These are phyloP conservation scores for Philotrypesis tridentata DNA, from an alignment of 1,140 invertebrate species.

Conservation along the genomic window DNA sequence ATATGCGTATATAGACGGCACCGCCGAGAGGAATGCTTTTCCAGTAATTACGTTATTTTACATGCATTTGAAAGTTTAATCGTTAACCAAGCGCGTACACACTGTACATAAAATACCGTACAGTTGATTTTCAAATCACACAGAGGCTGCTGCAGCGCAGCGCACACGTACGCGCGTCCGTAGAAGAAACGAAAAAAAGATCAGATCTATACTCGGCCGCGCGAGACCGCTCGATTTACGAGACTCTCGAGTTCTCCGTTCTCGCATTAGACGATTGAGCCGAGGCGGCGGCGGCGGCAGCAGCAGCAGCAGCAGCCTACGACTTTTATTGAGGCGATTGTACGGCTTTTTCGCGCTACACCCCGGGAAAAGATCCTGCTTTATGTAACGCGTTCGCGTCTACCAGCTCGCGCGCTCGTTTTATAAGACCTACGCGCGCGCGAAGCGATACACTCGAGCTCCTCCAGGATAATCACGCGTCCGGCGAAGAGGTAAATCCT, in stretches of 20 bases:
- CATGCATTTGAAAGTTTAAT: background rate
- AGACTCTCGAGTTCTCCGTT: background rate
- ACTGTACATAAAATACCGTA: no score
- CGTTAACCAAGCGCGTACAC: no score
- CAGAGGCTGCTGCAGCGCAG: no score
- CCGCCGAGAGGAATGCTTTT: background rate
- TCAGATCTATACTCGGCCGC: no score
- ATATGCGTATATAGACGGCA: no score
- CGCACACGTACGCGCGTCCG: no score
- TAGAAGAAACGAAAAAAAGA: background rate
- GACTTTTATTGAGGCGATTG: slow-evolving; percentile 28
- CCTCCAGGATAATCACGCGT: slow-evolving; percentile 17
- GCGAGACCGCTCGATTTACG: slow-evolving; percentile 1
- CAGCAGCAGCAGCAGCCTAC: background rate
- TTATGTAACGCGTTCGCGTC: slow-evolving; percentile 13
- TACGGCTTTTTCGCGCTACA: slow-evolving; percentile 32
- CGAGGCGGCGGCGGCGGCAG: background rate
- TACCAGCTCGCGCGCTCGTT: no score
- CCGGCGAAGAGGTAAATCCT: slow-evolving; percentile 19
- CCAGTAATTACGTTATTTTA: background rate
- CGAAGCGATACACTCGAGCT: slow-evolving; percentile 21
- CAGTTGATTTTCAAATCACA: no score
- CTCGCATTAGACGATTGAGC: slow-evolving; percentile 33
- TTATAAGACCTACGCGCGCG: background rate
- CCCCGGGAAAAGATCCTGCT: background rate